Conservation (phyloP, 2,113 vertebrate species). For the Fulmarus glacialis region DNA sequence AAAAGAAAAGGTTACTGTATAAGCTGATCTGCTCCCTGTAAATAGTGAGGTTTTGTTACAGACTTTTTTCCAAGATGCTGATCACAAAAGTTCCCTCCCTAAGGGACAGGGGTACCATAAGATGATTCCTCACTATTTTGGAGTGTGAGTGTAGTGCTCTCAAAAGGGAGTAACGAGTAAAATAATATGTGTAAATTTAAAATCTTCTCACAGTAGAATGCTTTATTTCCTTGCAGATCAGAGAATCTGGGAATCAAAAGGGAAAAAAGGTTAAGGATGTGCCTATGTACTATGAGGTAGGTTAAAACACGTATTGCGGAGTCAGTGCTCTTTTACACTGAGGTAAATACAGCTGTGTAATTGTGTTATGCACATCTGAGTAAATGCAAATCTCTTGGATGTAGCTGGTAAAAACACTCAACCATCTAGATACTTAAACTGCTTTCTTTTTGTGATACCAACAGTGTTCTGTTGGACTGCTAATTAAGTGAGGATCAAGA, state of each 20-base stretch:
- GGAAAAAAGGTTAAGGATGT: conserved; percentile 70
- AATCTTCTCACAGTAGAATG: neutral
- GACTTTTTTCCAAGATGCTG: neutral
- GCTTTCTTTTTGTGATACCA: neutral
- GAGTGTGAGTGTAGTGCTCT: neutral
- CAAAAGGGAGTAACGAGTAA: neutral
- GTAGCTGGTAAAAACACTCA: neutral
- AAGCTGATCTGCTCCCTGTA: neutral
- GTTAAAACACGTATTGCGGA: neutral
- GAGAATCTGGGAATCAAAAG: conserved; percentile 76
- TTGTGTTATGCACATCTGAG: neutral
- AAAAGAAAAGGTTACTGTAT: neutral
- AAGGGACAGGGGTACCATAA: neutral
- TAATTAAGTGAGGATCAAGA: neutral
- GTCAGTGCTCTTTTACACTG: neutral
- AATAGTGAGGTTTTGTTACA: neutral
- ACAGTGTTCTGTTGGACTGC: neutral
- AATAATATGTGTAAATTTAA: neutral
- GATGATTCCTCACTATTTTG: neutral
- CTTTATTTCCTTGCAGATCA: conserved; percentile 77
- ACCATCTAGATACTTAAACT: neutral
- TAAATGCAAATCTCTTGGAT: neutral
- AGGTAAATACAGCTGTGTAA: neutral
- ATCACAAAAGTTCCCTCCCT: neutral
- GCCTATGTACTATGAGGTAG: conserved; percentile 84